Base-by-base conservation (phyloP, 2,888 invertebrate species). In the Poecilus cupreus region DNA sequence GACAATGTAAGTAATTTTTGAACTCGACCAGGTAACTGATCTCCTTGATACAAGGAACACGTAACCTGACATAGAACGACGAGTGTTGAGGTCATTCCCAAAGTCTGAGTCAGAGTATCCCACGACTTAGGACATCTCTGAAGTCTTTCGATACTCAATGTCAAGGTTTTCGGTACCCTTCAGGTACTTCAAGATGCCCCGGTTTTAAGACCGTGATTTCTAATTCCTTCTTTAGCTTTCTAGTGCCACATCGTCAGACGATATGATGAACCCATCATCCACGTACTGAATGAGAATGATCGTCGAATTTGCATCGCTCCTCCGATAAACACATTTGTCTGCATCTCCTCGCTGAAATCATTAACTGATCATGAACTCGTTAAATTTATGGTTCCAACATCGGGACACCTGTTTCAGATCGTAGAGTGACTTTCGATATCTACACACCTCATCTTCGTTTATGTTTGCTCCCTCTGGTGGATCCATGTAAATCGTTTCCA, bases 311-410 rank as follows among this genome's bases (percentile, higher is more conserved):
- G 26, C 32, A 43, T 26, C 3, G n/a, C 74, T 74, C 8, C 46
- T 49, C 13, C 51, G 18, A n/a, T 54, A 75, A 1, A 75, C 75
- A 18, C 75, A 75, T 54, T 75, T 75, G 49, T 68, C 32, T 39
- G 68, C 39, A 0, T 68, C n/a, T n/a, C 37, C 37, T 37, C 16
- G 68, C 0, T 37, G 6, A 11, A 68, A 68, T 13, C 37, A 16
- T 18, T 37, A 16, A 5, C 6, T 26, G 2, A 26, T 0, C 75
- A 75, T 51, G 22, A 83, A 83, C 8, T 64, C 43, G 39, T 43
- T 78, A 20, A 82, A 82, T 26, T 80, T 84, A 0, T 20, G 8
- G 43, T 84, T 84, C 81, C 84, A 84, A 78, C 83, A 84, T 39
- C 82, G 79, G 20, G 83, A 82, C 39, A 83, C 26, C 64, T 83